Percentiles rank a stretch among this genome's conserved stretches.
Evolutionary conservation across 2,888 invertebrate species (phyloP).

Genomic region (Auanema sp.): DNA sequence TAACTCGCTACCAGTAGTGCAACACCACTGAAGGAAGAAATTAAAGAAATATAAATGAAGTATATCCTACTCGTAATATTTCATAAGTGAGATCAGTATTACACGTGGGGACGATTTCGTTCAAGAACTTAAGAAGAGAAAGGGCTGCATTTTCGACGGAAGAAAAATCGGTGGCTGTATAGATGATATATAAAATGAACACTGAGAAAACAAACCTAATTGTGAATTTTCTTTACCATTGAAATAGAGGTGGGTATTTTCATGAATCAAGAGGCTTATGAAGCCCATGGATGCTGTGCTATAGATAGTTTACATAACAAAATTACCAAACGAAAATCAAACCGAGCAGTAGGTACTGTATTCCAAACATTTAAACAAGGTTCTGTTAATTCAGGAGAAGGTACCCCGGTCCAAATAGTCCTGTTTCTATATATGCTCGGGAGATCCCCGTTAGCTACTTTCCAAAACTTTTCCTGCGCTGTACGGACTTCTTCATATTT

Average conservation of each 20-base stretch:
- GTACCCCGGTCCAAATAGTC: background rate
- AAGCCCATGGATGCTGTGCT: conserved; percentile 32
- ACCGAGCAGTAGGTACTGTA: conserved; percentile 10
- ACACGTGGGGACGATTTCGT: conserved; percentile 6
- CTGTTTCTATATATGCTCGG: conserved; percentile 14
- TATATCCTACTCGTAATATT: conserved; percentile 9
- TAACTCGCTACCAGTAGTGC: conserved; percentile 31
- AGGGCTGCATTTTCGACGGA: conserved; percentile 14
- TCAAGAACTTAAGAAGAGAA: conserved; percentile 14
- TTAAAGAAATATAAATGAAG: background rate
- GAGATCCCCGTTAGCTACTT: conserved; percentile 11
- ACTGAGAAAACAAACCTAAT: conserved; percentile 10
- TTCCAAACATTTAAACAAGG: conserved; percentile 7
- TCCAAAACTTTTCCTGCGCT: conserved; percentile 1
- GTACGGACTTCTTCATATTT: conserved; percentile 6
- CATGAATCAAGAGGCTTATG: conserved; percentile 37
- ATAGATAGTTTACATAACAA: background rate
- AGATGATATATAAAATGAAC: background rate
- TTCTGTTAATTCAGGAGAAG: conserved; percentile 10
- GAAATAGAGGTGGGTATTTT: conserved; percentile 35
- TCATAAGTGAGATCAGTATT: conserved; percentile 5
- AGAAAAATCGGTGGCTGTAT: conserved; percentile 19
- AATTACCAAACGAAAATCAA: conserved; percentile 2
- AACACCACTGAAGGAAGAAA: conserved; percentile 31
- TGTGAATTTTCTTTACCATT: conserved; percentile 28